These are phyloP conservation scores for Streptopelia turtur DNA, from an alignment of 2,797 vertebrate genomes.

Conservation along the genomic window DNA sequence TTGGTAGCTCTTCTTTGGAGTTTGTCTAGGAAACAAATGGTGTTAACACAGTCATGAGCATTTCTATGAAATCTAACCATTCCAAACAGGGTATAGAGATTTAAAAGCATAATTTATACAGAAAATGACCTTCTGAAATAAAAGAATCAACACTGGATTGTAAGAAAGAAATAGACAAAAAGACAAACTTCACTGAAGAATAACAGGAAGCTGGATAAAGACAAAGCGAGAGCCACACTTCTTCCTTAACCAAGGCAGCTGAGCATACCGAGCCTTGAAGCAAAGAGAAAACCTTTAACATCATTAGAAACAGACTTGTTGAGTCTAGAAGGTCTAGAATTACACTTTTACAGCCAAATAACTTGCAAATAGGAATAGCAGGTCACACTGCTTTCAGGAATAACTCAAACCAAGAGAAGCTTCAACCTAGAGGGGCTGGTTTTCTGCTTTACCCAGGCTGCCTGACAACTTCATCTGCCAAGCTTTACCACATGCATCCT, in stretches of 20 bases:
- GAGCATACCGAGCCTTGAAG: not conserved
- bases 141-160: not conserved
- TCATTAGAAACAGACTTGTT: not conserved
- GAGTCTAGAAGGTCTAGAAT: not conserved
- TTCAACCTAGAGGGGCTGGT: not conserved
- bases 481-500: not conserved
- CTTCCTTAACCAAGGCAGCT: not conserved
- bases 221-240: not conserved
- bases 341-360: not conserved
- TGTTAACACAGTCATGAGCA: not conserved
- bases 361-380: not conserved
- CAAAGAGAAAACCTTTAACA: not conserved
- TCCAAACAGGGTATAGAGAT: not conserved
- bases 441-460: not conserved
- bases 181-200: not conserved
- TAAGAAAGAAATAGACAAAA: not conserved
- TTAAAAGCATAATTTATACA: not conserved
- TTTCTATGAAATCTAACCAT: not conserved
- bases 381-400: not conserved
- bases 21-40: slow-evolving; percentile 66
- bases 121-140: not conserved
- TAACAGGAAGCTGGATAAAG: not conserved
- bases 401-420: not conserved
- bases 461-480: not conserved
- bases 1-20: slow-evolving; percentile 79